These are phyloP conservation scores for Pluvianellus socialis DNA, from an alignment of 2,113 vertebrate species.

Conservation along the genomic window DNA sequence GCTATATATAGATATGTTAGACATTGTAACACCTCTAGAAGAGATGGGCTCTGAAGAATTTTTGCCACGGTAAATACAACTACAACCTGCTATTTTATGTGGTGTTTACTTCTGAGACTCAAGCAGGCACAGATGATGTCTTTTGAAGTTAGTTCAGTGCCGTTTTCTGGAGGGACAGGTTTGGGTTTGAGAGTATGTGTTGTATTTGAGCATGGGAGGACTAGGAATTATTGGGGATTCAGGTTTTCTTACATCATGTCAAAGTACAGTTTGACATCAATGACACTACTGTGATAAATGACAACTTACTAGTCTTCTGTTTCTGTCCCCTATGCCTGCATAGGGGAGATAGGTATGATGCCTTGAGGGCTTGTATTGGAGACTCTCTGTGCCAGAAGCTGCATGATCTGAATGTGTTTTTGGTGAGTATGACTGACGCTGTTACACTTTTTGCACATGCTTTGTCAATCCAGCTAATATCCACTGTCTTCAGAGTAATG, in stretches of 20 bases:
- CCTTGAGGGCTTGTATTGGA: conserved; percentile 90
- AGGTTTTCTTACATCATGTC: not conserved
- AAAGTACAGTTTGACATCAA: not conserved
- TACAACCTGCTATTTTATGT: not conserved
- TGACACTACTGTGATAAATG: not conserved
- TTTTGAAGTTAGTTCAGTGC: not conserved
- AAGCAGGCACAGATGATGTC: not conserved
- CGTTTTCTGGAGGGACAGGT: not conserved
- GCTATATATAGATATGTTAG: conserved; percentile 91
- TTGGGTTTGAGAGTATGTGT: not conserved
- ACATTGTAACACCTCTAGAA: conserved; percentile 83
- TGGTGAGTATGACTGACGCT: conserved; percentile 80
- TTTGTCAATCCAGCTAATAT: not conserved
- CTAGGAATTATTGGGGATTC: not conserved
- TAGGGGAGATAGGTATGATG: conserved; percentile 93
- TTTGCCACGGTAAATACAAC: conserved; percentile 80
- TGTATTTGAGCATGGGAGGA: not conserved
- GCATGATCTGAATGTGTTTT: conserved; percentile 88
- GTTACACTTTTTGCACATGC: not conserved
- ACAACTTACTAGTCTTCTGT: not conserved
- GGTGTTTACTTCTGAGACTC: not conserved
- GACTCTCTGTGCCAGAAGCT: conserved; percentile 87
- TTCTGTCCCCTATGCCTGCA: not conserved
- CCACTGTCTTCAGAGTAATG: not conserved
- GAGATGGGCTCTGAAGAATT: conserved; percentile 85